Evolutionary conservation across 2,113 vertebrate species (phyloP), one percentile per base, ranked within the genome.

Genomic region (Protomyctophum bolini): DNA sequence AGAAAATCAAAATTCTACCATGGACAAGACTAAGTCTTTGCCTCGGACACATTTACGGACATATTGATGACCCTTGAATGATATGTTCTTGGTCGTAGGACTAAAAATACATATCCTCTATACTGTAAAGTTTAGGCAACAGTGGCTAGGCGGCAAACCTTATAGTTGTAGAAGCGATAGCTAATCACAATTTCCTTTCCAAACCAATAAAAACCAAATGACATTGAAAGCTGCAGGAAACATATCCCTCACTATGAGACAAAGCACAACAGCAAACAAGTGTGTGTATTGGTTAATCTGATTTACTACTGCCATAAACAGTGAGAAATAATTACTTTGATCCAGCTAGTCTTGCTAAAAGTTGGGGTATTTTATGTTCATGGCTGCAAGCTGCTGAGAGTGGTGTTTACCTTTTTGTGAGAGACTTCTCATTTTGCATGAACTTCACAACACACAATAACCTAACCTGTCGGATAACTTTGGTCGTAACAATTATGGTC

Each of bases 351-450:
- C 51, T 52, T 11, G 51, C 12, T 52, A n/a, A 54, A 54, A 54
- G 6, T 11, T 12, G 3, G 51, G 10, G 10, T 6, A 50, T 3
- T 14, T 4, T 47, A 62, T 68, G 71, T 70, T 15, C 63, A 21
- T 46, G 10, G 52, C 49, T 59, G 58, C 58, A 1, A 21, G 21
- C 21, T 12, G 41, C 41, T 50, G 64, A 72, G 48, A 59, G 14
- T 12, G n/a, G 10, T n/a, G 51, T 57, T 69, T 70, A 67, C 68
- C 64, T 21, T 71, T 71, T n/a, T 7, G 6, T 68, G 69, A 52
- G 57, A 57, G 68, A 77, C 60, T 75, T 70, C 51, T 28, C 59
- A 63, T 73, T 77, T 66, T 54, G 73, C 5, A 4, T 21, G 21
- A 21, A 21, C 21, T 21, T 21, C 21, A 21, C 21, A 21, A 21